Evolutionary conservation across 2,888 invertebrate genomes (phyloP).

Genomic region (Lochmaea capreae): DNA sequence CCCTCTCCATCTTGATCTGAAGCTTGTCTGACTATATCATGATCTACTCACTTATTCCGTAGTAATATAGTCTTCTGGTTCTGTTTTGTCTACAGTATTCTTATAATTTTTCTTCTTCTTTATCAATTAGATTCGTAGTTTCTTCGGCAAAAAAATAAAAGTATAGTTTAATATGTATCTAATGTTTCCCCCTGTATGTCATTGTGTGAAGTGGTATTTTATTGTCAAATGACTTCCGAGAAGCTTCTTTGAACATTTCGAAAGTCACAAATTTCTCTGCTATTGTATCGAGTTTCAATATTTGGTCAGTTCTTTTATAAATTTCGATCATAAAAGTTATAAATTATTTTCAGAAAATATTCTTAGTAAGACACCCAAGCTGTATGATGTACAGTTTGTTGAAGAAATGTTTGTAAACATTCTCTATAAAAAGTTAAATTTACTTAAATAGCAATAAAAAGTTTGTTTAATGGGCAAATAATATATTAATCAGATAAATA

Average conservation of each 20-base stretch:
- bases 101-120: too few species aligned
- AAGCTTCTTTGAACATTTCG: constrained; percentile 16
- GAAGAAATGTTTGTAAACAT: too few species aligned
- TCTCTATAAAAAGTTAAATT: too few species aligned
- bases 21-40: too few species aligned
- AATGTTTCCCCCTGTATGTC: background rate
- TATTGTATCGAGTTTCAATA: constrained; percentile 28
- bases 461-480: too few species aligned
- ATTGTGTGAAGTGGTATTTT: constrained; percentile 15
- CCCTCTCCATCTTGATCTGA: too few species aligned
- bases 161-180: background rate
- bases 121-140: too few species aligned
- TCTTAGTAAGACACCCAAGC: constrained; percentile 3
- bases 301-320: constrained; percentile 21
- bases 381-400: background rate
- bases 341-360: background rate
- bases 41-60: too few species aligned
- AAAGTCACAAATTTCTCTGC: constrained; percentile 18
- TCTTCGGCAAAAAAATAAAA: background rate
- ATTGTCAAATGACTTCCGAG: constrained; percentile 25
- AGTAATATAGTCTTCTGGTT: too few species aligned
- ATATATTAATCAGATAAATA: too few species aligned
- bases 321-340: constrained; percentile 12
- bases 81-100: too few species aligned
- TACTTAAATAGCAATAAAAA: too few species aligned